A percentile compares a stretch with the other conserved stretches of the same genome.
Evolutionary conservation across 1,140 invertebrate species (phyloP).

Genomic region (Cotesia glomerata): DNA sequence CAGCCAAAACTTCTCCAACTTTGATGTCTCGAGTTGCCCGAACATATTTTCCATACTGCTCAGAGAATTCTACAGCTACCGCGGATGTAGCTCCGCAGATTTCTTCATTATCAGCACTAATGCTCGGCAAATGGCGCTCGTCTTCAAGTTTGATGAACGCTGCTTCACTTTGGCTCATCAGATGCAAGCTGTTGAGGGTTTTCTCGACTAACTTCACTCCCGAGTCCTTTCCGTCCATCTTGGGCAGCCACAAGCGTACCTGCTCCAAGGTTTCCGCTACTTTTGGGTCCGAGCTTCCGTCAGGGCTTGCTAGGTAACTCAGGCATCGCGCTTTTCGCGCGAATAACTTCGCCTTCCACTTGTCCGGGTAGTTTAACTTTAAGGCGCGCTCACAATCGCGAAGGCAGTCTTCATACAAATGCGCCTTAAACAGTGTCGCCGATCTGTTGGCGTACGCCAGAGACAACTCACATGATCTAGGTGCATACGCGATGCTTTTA

Average conservation of each 20-base stretch:
- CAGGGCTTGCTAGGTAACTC: background rate
- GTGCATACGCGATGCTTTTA: constrained; percentile 24
- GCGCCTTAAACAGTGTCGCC: constrained; percentile 19
- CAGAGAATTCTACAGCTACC: constrained; percentile 18
- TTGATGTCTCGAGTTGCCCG: constrained; percentile 68
- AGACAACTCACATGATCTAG: constrained; percentile 19
- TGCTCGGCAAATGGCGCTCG: constrained; percentile 8
- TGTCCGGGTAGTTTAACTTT: constrained; percentile 14
- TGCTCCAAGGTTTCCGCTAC: background rate
- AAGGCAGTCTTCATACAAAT: constrained; percentile 27
- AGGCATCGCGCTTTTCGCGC: constrained; percentile 20
- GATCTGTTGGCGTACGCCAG: constrained; percentile 30
- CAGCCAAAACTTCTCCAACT: constrained; percentile 76
- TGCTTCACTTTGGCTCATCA: background rate
- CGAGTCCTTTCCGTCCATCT: constrained; percentile 6
- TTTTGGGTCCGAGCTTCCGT: background rate
- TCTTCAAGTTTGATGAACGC: constrained; percentile 15
- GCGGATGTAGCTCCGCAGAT: constrained; percentile 24
- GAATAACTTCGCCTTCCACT: constrained; percentile 22
- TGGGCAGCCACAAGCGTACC: background rate
- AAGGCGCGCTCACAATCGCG: constrained; percentile 27
- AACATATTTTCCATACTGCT: constrained; percentile 69
- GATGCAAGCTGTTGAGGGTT: background rate
- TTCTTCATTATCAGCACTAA: constrained; percentile 21
- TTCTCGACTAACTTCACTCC: background rate